Conservation (phyloP, 2,888 invertebrate species). For the Cyrtodaria siliqua region DNA sequence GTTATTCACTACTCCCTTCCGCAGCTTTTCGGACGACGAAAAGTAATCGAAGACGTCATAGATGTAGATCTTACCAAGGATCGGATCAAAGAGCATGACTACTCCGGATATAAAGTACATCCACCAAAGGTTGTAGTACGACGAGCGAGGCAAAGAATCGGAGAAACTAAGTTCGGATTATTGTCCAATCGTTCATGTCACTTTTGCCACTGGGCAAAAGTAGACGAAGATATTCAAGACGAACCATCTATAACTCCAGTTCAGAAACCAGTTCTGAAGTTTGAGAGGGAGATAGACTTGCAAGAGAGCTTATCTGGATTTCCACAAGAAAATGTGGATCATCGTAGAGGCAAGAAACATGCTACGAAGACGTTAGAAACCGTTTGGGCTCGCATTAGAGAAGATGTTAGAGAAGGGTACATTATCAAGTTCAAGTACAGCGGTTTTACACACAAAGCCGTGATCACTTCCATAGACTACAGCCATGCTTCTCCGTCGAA, state of each 20-base stretch:
- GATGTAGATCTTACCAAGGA: slow-evolving; percentile 15
- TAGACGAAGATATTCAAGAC: slow-evolving; percentile 9
- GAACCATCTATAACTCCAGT: neutral
- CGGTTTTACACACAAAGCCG: slow-evolving; percentile 20
- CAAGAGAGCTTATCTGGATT: slow-evolving; percentile 4
- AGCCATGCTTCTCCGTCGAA: neutral
- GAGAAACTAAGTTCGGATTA: slow-evolving; percentile 40
- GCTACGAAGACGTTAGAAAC: slow-evolving; percentile 20
- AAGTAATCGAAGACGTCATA: slow-evolving; percentile 25
- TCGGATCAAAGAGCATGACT: slow-evolving; percentile 17
- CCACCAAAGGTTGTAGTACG: slow-evolving; percentile 29
- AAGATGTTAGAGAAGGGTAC: slow-evolving; percentile 30
- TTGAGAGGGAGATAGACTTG: neutral
- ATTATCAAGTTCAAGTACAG: slow-evolving; percentile 20
- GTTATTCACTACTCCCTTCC: slow-evolving; percentile 36
- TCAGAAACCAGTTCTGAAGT: neutral
- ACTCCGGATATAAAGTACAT: slow-evolving; percentile 10
- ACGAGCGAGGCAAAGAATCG: slow-evolving; percentile 40
- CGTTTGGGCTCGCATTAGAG: slow-evolving; percentile 21
- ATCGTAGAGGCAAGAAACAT: slow-evolving; percentile 18
- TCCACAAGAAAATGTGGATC: slow-evolving; percentile 20
- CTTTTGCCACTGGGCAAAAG: slow-evolving; percentile 54
- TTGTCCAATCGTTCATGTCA: slow-evolving; percentile 38
- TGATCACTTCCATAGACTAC: slow-evolving; percentile 24
- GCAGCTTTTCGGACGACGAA: slow-evolving; percentile 7